A percentile compares a stretch with the other conserved stretches of the same genome.
phyloP scores from a whole-genome alignment of 2,888 invertebrate species.

The Dinocampus coccinellae region DNA sequence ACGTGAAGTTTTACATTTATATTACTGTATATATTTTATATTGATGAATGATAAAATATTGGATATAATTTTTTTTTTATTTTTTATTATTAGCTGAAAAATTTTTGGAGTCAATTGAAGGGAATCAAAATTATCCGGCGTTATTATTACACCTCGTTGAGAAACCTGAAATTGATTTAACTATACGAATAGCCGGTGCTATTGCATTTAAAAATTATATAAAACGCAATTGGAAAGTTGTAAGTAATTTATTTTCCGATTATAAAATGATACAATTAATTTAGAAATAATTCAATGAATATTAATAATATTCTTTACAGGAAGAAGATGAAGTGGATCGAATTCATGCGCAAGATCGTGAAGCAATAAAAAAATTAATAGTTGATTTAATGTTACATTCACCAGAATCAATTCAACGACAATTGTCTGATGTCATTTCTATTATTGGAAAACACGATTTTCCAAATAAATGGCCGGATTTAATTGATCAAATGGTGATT shows the following conservation, averaged over 20 bases:
- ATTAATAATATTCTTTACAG: conserved; percentile 59
- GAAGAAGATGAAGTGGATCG: conserved; percentile 83
- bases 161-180: conserved; percentile 83
- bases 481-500: conserved; percentile 93
- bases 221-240: conserved; percentile 94
- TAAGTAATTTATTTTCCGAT: conserved; percentile 69
- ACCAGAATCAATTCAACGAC: conserved; percentile 91
- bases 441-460: conserved; percentile 98
- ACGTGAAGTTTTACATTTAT: background rate
- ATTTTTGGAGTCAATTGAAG: conserved; percentile 90
- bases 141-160: conserved; percentile 88
- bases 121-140: conserved; percentile 91
- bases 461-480: conserved; percentile 94
- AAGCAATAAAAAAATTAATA: conserved; percentile 85
- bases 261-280: background rate
- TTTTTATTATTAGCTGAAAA: conserved; percentile 82
- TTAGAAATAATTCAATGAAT: background rate
- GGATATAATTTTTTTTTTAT: background rate
- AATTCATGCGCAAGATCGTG: conserved; percentile 85
- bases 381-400: conserved; percentile 94
- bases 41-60: background rate
- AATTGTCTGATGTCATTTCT: conserved; percentile 94
- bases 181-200: conserved; percentile 89
- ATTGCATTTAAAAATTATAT: conserved; percentile 97
- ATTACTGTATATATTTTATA: background rate